Conservation (phyloP, 2,113 vertebrate genomes). For the Eidolon helvum region DNA sequence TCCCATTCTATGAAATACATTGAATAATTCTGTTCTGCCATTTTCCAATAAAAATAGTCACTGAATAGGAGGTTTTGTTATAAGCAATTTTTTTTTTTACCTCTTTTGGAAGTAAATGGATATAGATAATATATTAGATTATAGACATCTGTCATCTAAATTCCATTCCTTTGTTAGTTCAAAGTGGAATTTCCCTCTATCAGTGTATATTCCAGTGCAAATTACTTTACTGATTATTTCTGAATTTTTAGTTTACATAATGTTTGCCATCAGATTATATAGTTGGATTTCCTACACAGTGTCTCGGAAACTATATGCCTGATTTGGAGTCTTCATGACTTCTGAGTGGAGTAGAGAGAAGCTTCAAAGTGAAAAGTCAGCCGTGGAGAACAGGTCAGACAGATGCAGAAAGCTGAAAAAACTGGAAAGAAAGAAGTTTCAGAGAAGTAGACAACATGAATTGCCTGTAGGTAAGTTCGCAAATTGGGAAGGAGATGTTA, state of each 20-base stretch:
- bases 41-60: background rate
- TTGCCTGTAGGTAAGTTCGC: background rate
- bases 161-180: background rate
- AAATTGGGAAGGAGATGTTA: background rate
- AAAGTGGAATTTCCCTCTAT: background rate
- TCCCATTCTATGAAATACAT: background rate
- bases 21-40: background rate
- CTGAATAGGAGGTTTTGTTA: background rate
- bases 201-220: background rate
- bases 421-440: background rate
- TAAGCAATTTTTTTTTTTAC: background rate
- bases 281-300: background rate
- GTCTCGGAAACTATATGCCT: background rate
- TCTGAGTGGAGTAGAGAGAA: background rate
- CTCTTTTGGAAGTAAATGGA: background rate
- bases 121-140: background rate
- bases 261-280: background rate
- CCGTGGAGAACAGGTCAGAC: background rate
- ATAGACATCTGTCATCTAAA: background rate
- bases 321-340: background rate
- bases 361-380: background rate
- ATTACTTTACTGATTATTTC: constrained; percentile 13
- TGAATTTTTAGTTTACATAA: background rate
- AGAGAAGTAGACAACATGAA: background rate
- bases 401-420: background rate